Conservation (phyloP, 2,797 vertebrate species). For the Carduelis carduelis region DNA sequence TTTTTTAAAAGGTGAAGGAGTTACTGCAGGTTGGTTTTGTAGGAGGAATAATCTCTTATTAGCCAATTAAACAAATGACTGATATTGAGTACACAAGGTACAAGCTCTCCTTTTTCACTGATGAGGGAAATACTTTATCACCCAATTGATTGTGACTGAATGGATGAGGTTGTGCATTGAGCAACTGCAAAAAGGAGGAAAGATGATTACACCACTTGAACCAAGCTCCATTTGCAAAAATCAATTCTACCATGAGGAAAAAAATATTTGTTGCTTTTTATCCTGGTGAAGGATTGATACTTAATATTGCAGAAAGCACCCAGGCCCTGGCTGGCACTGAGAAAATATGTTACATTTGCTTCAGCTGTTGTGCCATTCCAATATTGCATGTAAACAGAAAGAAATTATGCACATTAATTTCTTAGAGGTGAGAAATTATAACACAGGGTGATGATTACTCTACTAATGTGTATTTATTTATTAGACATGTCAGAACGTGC, state of each 20-base stretch:
- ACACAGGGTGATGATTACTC: background rate
- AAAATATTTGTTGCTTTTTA: conserved; percentile 34
- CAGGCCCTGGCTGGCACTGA: background rate
- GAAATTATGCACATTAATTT: conserved; percentile 32
- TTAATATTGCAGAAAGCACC: conserved; percentile 21
- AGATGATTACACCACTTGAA: conserved; percentile 29
- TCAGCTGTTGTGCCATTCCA: conserved; percentile 33
- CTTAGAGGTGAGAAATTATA: conserved; percentile 21
- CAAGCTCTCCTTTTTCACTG: background rate
- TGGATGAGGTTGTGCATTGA: background rate
- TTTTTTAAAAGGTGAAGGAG: background rate
- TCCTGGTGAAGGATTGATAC: background rate
- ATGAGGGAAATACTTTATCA: conserved; percentile 36
- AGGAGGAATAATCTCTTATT: background rate
- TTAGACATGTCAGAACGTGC: background rate
- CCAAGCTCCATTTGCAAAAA: conserved; percentile 50
- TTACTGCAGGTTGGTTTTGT: background rate
- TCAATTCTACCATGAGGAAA: background rate
- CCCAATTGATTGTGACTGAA: background rate
- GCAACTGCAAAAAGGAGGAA: conserved; percentile 19
- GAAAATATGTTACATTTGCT: background rate
- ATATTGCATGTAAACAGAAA: conserved; percentile 38
- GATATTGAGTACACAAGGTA: background rate
- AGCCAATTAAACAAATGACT: background rate
- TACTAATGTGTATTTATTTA: conserved; percentile 19